Percentiles rank a stretch among this genome's conserved stretches.
Conservation (phyloP, 2,113 vertebrate species). For the Lamprologus tigripictilis region DNA sequence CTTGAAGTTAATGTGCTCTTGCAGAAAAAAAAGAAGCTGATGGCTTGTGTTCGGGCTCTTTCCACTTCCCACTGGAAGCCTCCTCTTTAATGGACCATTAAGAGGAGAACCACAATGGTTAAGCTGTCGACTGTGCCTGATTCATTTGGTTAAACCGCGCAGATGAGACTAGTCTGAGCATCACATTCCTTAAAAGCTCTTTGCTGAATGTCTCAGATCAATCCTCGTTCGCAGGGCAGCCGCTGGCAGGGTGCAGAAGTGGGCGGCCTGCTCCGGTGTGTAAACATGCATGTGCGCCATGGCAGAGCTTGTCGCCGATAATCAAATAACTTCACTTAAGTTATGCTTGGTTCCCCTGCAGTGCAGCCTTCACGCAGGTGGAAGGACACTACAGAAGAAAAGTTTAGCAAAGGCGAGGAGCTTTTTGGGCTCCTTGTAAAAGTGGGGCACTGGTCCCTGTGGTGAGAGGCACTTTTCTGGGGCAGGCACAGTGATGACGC, state of each 20-base stretch:
- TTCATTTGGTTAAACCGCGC: constrained; percentile 45
- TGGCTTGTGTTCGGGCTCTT: constrained; percentile 17
- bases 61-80: constrained; percentile 36
- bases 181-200: constrained; percentile 23
- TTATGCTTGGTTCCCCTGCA: not conserved
- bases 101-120: constrained; percentile 42
- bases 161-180: constrained; percentile 17
- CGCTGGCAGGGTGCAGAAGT: not conserved
- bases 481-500: constrained; percentile 66
- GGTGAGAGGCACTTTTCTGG: constrained; percentile 69
- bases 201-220: not conserved
- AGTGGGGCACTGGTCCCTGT: constrained; percentile 73
- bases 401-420: constrained; percentile 50
- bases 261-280: not conserved
- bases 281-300: not conserved
- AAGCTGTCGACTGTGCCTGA: constrained; percentile 48
- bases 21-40: not conserved
- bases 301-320: not conserved
- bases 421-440: constrained; percentile 61
- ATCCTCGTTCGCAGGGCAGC: not conserved
- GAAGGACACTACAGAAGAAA: constrained; percentile 27
- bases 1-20: constrained; percentile 26
- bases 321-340: not conserved
- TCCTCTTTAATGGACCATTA: constrained; percentile 55
- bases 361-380: constrained; percentile 10